These are phyloP conservation scores for Patella pellucida DNA, from an alignment of 2,888 invertebrate genomes.

Conservation along the genomic window DNA sequence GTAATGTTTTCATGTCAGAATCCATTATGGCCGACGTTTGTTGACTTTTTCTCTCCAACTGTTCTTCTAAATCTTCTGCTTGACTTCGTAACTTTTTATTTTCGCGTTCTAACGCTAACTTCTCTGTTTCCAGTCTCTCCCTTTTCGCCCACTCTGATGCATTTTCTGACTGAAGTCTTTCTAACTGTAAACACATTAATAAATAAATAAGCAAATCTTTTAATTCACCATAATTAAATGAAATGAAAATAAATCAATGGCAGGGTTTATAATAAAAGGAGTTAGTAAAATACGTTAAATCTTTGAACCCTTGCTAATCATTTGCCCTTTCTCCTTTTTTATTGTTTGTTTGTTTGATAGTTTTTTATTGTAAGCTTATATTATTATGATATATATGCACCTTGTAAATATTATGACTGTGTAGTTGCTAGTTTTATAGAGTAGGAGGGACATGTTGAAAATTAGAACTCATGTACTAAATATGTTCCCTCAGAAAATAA, in stretches of 20 bases:
- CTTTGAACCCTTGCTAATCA: no score
- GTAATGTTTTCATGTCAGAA: constrained; percentile 67
- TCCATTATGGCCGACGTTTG: constrained; percentile 62
- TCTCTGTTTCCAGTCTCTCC: constrained; percentile 91
- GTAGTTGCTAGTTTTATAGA: no score
- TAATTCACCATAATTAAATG: not conserved
- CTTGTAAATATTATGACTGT: no score
- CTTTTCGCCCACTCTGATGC: constrained; percentile 94
- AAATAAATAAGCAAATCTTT: not conserved
- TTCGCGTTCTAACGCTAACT: constrained; percentile 87
- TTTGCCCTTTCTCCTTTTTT: no score
- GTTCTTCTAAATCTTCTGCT: constrained; percentile 80
- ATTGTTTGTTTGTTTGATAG: no score
- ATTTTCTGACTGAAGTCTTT: constrained; percentile 90
- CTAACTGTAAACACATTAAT: constrained; percentile 75
- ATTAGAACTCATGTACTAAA: no score
- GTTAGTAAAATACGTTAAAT: no score
- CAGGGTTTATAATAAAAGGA: no score
- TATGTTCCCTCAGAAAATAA: no score
- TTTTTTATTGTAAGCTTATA: no score
- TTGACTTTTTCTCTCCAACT: constrained; percentile 75
- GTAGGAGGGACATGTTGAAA: no score
- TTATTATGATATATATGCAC: no score
- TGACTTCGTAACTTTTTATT: constrained; percentile 85
- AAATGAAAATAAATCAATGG: not conserved